phyloP scores from a whole-genome alignment of 2,888 invertebrate species.

The Anoplius nigerrimus region DNA sequence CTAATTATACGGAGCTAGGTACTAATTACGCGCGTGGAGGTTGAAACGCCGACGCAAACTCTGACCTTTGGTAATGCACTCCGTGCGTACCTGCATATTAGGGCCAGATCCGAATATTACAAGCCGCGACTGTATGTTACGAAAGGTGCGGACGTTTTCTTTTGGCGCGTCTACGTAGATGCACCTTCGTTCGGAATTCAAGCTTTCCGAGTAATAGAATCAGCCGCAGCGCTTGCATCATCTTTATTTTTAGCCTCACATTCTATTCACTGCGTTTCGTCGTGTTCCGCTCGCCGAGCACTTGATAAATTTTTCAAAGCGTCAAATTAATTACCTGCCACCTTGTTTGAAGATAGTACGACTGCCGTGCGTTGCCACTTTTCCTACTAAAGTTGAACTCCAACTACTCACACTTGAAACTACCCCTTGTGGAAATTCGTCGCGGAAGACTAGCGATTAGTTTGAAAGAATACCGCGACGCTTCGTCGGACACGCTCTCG shows the following conservation, averaged over 20 bases:
- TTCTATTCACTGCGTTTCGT: background rate
- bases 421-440: conserved; percentile 17
- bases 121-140: too few species aligned
- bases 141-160: too few species aligned
- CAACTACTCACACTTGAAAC: conserved; percentile 9
- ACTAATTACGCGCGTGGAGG: conserved; percentile 9
- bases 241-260: too few species aligned
- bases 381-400: conserved; percentile 18
- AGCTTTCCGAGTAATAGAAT: too few species aligned
- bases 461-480: conserved; percentile 34
- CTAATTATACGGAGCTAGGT: conserved; percentile 33
- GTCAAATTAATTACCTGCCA: too few species aligned
- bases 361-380: background rate
- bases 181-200: too few species aligned
- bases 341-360: too few species aligned
- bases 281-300: background rate
- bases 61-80: conserved; percentile 36
- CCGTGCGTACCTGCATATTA: conserved; percentile 21
- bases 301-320: too few species aligned
- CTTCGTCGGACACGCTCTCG: conserved; percentile 35
- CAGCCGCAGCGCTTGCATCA: too few species aligned
- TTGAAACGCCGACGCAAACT: conserved; percentile 26
- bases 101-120: background rate
- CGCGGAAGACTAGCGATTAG: conserved; percentile 41
- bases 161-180: too few species aligned